phyloP scores from a whole-genome alignment of 1,140 invertebrate genomes.

The Elysia chlorotica region DNA sequence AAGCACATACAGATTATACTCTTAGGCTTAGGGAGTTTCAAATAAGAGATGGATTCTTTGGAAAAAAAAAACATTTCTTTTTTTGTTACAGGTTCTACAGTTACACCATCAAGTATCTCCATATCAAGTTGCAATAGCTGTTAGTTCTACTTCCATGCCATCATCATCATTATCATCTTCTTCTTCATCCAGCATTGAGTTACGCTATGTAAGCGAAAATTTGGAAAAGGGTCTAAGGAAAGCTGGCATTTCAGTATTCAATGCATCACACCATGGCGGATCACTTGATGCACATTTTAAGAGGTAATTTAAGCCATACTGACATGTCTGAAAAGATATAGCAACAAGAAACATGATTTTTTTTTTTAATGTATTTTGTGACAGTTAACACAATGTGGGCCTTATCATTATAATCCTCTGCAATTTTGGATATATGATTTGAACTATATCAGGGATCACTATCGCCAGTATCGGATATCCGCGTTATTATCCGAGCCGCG shows the following conservation, averaged over 20 bases:
- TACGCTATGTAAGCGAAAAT: constrained; percentile 9
- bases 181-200: background rate
- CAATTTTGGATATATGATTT: background rate
- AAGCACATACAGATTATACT: no score
- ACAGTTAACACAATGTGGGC: background rate
- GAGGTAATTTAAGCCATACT: background rate
- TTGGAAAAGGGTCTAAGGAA: constrained; percentile 2
- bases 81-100: constrained; percentile 7
- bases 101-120: constrained; percentile 11
- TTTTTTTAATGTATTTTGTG: background rate
- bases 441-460: background rate
- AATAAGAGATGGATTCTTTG: no score
- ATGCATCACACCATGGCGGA: constrained; percentile 8
- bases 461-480: no score
- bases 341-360: background rate
- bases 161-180: background rate
- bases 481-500: no score
- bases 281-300: constrained; percentile 17
- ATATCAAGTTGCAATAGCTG: constrained; percentile 10
- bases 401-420: background rate
- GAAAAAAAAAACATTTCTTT: background rate
- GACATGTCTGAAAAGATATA: background rate
- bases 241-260: constrained; percentile 4
- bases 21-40: no score
- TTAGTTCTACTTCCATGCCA: background rate